Evolutionary conservation across 37 sponge, comb jelly and placozoan genomes (phyloP).

Genomic region (Oopsacas minuta): DNA sequence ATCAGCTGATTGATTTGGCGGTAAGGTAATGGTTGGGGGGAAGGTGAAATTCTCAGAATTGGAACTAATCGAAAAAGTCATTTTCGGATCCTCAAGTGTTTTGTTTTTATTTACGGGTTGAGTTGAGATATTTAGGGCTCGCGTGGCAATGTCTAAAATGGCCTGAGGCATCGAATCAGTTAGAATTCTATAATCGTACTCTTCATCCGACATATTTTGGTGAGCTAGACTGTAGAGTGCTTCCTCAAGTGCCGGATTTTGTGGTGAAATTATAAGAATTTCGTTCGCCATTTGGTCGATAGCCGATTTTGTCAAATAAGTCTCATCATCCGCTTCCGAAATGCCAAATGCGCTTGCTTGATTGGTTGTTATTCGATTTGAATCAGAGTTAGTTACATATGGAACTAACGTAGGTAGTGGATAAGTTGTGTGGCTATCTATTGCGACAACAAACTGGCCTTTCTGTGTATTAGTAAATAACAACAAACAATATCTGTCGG

Average conservation of each 20-base stretch:
- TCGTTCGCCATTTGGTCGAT: neutral
- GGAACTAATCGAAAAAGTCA: neutral
- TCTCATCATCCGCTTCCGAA: neutral
- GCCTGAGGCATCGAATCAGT: neutral
- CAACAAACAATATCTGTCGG: neutral
- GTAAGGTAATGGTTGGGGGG: neutral
- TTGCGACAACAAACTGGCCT: neutral
- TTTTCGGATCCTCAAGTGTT: neutral
- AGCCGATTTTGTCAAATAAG: neutral
- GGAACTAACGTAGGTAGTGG: neutral
- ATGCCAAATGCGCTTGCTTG: conserved; percentile 11
- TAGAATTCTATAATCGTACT: neutral
- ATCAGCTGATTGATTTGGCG: neutral
- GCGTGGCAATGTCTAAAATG: neutral
- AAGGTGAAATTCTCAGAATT: neutral
- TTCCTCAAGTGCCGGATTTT: neutral
- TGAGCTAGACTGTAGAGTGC: neutral
- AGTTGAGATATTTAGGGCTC: neutral
- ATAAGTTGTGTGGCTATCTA: neutral
- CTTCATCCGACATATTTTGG: neutral
- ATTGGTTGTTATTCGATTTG: neutral
- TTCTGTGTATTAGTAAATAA: neutral
- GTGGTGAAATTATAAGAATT: neutral
- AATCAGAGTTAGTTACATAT: neutral
- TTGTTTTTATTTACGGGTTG: neutral